Percentiles rank a stretch among this genome's conserved stretches.
Evolutionary conservation across 2,888 invertebrate genomes (phyloP).

Genomic region (Asteroscopus sphinx): DNA sequence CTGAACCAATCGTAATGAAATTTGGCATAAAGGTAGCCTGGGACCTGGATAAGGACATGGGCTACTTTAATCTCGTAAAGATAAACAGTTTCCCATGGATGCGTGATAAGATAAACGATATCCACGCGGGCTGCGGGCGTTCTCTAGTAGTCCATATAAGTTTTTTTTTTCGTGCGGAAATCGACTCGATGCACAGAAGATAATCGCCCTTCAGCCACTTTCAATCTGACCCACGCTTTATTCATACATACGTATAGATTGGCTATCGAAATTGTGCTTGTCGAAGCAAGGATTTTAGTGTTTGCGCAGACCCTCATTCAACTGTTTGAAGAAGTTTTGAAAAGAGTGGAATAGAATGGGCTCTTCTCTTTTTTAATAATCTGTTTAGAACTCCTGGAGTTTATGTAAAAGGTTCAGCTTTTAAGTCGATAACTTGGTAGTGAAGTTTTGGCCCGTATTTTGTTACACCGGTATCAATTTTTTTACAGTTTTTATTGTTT

Average conservation of each 20-base stretch:
- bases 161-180: too few species aligned
- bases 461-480: neutral
- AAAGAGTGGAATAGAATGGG: constrained; percentile 27
- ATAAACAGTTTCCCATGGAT: too few species aligned
- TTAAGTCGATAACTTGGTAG: constrained; percentile 2
- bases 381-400: constrained; percentile 16
- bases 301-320: constrained; percentile 36
- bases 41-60: too few species aligned
- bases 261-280: constrained; percentile 48
- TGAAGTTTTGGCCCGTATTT: neutral
- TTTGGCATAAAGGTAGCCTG: too few species aligned
- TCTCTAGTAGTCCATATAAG: too few species aligned
- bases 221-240: neutral
- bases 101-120: too few species aligned
- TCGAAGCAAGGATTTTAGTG: constrained; percentile 36
- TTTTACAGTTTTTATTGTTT: too few species aligned
- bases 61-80: too few species aligned
- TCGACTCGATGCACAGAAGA: too few species aligned
- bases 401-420: constrained; percentile 16
- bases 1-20: too few species aligned
- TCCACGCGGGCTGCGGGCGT: too few species aligned
- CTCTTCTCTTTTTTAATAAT: constrained; percentile 30
- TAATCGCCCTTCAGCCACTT: neutral
- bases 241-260: constrained; percentile 35
- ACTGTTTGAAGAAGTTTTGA: constrained; percentile 24